These are phyloP conservation scores for Hypomesus transpacificus DNA, from an alignment of 2,113 vertebrate species.

Conservation along the genomic window DNA sequence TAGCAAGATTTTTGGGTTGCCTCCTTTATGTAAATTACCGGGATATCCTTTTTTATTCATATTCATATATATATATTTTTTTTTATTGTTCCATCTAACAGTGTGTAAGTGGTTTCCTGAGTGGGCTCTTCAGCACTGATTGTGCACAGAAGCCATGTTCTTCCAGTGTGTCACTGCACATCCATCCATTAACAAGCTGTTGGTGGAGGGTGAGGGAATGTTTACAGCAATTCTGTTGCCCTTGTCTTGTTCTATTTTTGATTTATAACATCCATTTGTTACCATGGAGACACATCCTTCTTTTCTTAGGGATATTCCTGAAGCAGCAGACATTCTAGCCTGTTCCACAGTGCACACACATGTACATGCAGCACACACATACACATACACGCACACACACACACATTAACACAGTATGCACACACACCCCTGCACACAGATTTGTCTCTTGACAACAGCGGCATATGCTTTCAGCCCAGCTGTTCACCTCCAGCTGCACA, in stretches of 20 bases:
- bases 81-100: no score
- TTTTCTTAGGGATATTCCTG: neutral
- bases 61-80: no score
- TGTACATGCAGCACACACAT: neutral
- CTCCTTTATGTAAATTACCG: no score
- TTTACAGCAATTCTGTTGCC: neutral
- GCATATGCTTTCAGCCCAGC: no score
- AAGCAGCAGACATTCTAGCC: neutral
- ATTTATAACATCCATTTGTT: neutral
- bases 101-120: no score
- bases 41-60: no score
- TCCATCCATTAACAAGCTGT: neutral
- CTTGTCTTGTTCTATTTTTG: neutral
- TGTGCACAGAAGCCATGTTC: neutral
- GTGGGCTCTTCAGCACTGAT: no score
- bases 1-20: no score
- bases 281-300: conserved; percentile 1
- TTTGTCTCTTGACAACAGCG: no score
- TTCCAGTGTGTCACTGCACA: neutral
- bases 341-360: neutral
- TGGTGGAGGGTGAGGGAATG: neutral
- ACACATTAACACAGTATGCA: neutral
- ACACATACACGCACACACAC: neutral
- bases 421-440: neutral
- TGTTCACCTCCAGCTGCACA: no score